Conservation (phyloP, 1,140 invertebrate genomes). For the Drosophila pectinifera region DNA sequence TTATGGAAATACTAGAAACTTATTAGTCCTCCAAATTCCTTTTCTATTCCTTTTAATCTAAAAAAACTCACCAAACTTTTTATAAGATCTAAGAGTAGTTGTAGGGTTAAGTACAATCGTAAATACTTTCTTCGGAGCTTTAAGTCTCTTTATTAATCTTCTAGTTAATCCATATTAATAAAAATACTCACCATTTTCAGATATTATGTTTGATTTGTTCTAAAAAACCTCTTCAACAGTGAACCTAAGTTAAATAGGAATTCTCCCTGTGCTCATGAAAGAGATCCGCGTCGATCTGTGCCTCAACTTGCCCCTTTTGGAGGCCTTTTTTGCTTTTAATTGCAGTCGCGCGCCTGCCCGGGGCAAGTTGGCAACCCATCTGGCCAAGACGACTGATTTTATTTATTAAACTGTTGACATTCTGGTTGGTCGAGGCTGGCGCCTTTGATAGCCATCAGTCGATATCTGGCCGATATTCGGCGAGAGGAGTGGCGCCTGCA, state of each 20-base stretch:
- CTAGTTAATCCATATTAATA: too few relatives aligned
- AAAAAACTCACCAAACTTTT: too few relatives aligned
- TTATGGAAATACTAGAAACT: too few relatives aligned
- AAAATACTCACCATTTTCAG: too few relatives aligned
- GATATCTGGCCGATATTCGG: constrained; percentile 53
- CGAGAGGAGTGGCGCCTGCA: constrained; percentile 57
- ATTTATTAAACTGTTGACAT: constrained; percentile 82
- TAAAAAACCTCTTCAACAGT: too few relatives aligned
- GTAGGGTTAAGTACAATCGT: too few relatives aligned
- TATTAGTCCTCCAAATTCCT: too few relatives aligned
- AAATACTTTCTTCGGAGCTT: too few relatives aligned
- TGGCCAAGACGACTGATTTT: constrained; percentile 70
- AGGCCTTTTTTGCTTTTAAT: constrained; percentile 57
- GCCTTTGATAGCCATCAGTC: constrained; percentile 59
- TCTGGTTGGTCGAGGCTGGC: constrained; percentile 42
- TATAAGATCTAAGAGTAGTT: too few relatives aligned
- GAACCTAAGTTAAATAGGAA: background rate
- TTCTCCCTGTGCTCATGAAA: constrained; percentile 16
- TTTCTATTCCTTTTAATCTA: too few relatives aligned
- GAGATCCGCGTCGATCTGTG: constrained; percentile 38
- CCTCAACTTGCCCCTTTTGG: constrained; percentile 40
- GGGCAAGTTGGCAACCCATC: constrained; percentile 14
- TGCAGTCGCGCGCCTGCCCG: constrained; percentile 57
- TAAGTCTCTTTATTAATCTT: too few relatives aligned
- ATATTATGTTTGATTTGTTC: background rate